Conservation (phyloP, 2,888 invertebrate species). For the Ennomos fuscantarius region DNA sequence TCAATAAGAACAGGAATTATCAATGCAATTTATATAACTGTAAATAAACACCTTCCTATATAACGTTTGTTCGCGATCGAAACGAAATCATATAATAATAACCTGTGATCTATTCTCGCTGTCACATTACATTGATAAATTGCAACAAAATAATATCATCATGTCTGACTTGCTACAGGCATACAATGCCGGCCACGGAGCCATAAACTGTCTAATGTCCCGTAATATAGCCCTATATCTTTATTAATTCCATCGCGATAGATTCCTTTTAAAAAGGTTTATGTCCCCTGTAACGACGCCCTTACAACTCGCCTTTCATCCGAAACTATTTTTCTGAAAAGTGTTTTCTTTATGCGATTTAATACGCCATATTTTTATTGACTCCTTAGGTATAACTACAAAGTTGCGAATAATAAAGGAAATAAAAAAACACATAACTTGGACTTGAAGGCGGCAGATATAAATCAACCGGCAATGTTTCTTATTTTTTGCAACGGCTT, state of each 20-base stretch:
- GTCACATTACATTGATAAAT: slow-evolving; percentile 58
- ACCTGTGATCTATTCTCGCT: slow-evolving; percentile 23
- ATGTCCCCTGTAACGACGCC: slow-evolving; percentile 77
- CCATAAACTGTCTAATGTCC: slow-evolving; percentile 80
- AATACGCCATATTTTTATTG: slow-evolving; percentile 80
- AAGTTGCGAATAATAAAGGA: slow-evolving; percentile 76
- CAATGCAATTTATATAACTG: background rate
- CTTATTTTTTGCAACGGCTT: slow-evolving; percentile 63
- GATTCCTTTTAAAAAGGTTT: slow-evolving; percentile 81
- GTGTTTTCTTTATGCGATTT: slow-evolving; percentile 83
- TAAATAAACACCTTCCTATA: slow-evolving; percentile 15
- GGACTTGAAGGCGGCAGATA: slow-evolving; percentile 67
- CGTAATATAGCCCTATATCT: slow-evolving; percentile 82
- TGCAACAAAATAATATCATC: slow-evolving; percentile 52
- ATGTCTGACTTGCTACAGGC: slow-evolving; percentile 56
- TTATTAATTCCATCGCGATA: slow-evolving; percentile 81
- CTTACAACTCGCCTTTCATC: slow-evolving; percentile 80
- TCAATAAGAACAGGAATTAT: too few relatives aligned
- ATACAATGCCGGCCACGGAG: slow-evolving; percentile 65
- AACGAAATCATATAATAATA: slow-evolving; percentile 22
- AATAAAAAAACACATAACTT: slow-evolving; percentile 72
- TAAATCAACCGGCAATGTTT: slow-evolving; percentile 72
- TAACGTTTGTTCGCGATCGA: background rate
- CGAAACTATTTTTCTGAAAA: slow-evolving; percentile 82
- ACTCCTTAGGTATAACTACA: slow-evolving; percentile 65